Conservation (phyloP, 2,888 invertebrate species). For the Eucera pruinosa region DNA sequence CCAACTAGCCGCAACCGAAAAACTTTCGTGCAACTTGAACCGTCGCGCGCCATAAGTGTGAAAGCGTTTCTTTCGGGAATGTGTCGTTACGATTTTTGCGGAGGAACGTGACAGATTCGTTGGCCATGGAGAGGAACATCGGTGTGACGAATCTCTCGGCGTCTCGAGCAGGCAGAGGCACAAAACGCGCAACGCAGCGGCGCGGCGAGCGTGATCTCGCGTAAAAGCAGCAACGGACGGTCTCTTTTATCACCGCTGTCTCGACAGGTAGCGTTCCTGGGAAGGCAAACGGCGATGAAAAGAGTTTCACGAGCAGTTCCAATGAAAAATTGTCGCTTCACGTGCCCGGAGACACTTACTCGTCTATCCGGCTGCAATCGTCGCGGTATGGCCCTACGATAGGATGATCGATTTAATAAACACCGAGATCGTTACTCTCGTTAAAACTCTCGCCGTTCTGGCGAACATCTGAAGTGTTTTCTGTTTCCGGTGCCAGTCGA, state of each 20-base stretch:
- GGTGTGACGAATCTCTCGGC: slow-evolving; percentile 10
- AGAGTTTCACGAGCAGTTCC: slow-evolving; percentile 26
- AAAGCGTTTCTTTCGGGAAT: not conserved
- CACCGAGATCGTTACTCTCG: slow-evolving; percentile 50
- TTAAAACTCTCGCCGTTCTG: slow-evolving; percentile 32
- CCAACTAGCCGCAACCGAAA: not conserved
- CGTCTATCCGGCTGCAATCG: slow-evolving; percentile 38
- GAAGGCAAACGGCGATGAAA: slow-evolving; percentile 45
- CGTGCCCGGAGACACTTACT: slow-evolving; percentile 54
- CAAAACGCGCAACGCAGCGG: slow-evolving; percentile 15
- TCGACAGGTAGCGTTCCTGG: slow-evolving; percentile 9
- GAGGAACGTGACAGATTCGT: slow-evolving; percentile 15
- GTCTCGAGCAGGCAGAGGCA: slow-evolving; percentile 2
- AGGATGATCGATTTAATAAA: slow-evolving; percentile 60
- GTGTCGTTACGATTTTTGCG: slow-evolving; percentile 7
- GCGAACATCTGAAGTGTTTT: too few species aligned
- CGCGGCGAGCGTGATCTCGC: slow-evolving; percentile 14
- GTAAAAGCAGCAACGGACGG: slow-evolving; percentile 33
- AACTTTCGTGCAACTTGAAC: not conserved
- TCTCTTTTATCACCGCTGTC: slow-evolving; percentile 59
- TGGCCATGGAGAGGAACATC: not conserved
- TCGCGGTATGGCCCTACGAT: slow-evolving; percentile 17
- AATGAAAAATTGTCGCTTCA: slow-evolving; percentile 60
- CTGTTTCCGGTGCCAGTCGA: too few species aligned
- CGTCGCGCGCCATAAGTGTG: not conserved